These are phyloP conservation scores for Calameuta filiformis DNA, from an alignment of 2,888 invertebrate genomes.

Conservation along the genomic window DNA sequence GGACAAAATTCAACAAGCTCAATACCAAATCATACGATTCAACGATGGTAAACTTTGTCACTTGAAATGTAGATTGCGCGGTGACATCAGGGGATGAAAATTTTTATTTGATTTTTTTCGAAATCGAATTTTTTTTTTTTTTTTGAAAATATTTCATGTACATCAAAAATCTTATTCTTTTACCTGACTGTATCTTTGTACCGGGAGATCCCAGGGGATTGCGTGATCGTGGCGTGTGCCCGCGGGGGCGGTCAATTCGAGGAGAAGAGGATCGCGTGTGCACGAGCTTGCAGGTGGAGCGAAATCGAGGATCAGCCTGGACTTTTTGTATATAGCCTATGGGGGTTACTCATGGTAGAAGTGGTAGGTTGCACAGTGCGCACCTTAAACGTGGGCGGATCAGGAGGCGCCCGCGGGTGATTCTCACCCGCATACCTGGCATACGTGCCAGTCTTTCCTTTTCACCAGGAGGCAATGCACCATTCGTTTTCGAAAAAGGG, in stretches of 20 bases:
- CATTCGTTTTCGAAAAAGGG: background rate
- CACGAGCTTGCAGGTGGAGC: slow-evolving; percentile 43
- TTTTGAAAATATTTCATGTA: no score
- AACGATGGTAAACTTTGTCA: background rate
- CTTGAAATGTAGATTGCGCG: background rate
- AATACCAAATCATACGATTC: background rate
- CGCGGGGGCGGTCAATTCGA: slow-evolving; percentile 56
- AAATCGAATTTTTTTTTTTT: background rate
- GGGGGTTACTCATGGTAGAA: slow-evolving; percentile 8
- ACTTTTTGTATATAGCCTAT: slow-evolving; percentile 7
- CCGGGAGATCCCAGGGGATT: slow-evolving; percentile 26
- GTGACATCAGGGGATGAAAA: background rate
- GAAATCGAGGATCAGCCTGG: slow-evolving; percentile 24
- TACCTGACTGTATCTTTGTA: background rate
- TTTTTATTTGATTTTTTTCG: background rate
- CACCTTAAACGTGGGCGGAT: slow-evolving; percentile 60
- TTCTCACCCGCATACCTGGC: slow-evolving; percentile 61
- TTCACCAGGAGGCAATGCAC: slow-evolving; percentile 17
- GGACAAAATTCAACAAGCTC: background rate
- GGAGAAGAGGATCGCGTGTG: slow-evolving; percentile 41
- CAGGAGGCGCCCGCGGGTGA: slow-evolving; percentile 49
- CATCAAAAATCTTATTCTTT: background rate
- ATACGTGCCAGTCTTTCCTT: slow-evolving; percentile 39
- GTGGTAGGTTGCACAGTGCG: slow-evolving; percentile 35
- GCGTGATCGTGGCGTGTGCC: slow-evolving; percentile 63